Evolutionary conservation across 2,888 invertebrate species (phyloP), one percentile per base, ranked within the genome.

Genomic region (Xestia ashworthii): DNA sequence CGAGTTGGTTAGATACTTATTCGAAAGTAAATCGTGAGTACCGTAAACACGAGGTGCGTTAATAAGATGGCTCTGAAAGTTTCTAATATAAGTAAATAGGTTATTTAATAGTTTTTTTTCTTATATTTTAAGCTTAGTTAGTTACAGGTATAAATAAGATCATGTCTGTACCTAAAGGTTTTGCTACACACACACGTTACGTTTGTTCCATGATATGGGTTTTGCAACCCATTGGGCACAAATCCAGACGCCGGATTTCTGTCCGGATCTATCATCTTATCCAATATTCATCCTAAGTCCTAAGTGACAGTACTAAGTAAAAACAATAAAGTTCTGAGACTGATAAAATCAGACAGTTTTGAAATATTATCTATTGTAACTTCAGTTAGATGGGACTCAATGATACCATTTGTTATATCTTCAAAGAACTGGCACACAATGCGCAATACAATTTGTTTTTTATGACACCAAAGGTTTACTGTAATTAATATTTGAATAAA

Each of bases 1-100:
- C 85, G 78, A 72, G 70, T 68, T 70, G 72, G 69, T 75, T 58
- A 8, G 14, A 65, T 44, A 55, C 53, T n/a, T 55, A 65, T 87
- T 91, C 87, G 92, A 93, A 93, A 93, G 93, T 88, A 87, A 89
- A 87, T 84, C 83, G 86, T 89, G 82, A 82, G 67, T 65, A 76
- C 53, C 41, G 62, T 72, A 67, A 70, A 74, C 44, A 46, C 72
- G 60, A 64, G 50, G 60, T 73, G 70, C 86, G 70, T 71, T 87
- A 74, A 69, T 73, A 19, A 76, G 58, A 78, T 25, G 68, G 38
- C 62, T 69, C 19, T 44, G 44, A 69, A n/a, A 75, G 46, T 53
- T 22, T 38, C 19, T 74, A 25, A 46, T 65, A 60, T 44, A 50
- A 22, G 16, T 19, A 55, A 73, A 62, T 46, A 32, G 14, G 8